These are phyloP conservation scores for Panagrolaimus sp. DNA, from an alignment of 1,140 invertebrate genomes.

Conservation along the genomic window DNA sequence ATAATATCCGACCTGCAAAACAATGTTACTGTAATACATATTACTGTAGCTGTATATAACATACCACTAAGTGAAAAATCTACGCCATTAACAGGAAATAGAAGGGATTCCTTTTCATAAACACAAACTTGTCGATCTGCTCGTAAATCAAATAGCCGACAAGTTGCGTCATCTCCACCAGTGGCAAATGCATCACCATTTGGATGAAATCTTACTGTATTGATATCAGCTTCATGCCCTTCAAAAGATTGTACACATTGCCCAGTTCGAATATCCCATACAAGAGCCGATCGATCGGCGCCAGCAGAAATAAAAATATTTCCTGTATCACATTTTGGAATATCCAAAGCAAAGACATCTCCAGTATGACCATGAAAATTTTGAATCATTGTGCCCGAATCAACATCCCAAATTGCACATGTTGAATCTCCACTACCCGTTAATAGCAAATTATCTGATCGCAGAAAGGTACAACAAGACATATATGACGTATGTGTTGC, in stretches of 20 bases:
- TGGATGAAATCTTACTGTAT: constrained; percentile 96
- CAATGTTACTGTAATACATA: neutral
- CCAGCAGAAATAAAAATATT: constrained; percentile 95
- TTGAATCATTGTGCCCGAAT: constrained; percentile 90
- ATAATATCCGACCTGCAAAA: constrained; percentile 74
- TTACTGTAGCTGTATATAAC: constrained; percentile 42
- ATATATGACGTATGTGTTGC: constrained; percentile 93
- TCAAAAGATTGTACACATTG: constrained; percentile 97
- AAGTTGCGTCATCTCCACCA: constrained; percentile 96
- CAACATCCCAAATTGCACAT: constrained; percentile 97
- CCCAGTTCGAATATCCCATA: constrained; percentile 98
- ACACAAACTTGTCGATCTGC: constrained; percentile 94
- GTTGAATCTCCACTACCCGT: constrained; percentile 97
- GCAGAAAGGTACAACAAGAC: constrained; percentile 93
- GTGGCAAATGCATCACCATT: constrained; percentile 96
- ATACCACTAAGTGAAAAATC: constrained; percentile 90
- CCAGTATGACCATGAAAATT: constrained; percentile 94
- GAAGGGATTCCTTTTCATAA: constrained; percentile 92
- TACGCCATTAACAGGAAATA: constrained; percentile 93
- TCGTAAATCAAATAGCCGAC: constrained; percentile 90
- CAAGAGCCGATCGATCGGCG: constrained; percentile 90
- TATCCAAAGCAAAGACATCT: constrained; percentile 93
- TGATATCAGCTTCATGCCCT: constrained; percentile 95
- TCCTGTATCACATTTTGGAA: constrained; percentile 91
- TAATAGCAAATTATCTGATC: constrained; percentile 96